phyloP scores from a whole-genome alignment of 2,113 vertebrate genomes.

The Triplophysa dalaica region DNA sequence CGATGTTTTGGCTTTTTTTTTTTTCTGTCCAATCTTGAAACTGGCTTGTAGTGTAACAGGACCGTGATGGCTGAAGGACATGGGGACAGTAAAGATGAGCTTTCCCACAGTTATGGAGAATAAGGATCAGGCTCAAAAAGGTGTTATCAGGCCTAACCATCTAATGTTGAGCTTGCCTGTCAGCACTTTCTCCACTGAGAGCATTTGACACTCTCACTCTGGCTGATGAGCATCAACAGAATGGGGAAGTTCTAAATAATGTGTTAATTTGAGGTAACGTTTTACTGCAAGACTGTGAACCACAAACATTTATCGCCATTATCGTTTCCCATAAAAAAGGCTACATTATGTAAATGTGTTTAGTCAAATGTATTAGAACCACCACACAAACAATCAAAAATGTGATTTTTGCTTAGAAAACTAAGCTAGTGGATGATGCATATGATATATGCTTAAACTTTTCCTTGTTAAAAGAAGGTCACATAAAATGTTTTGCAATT shows the following conservation, averaged over 20 bases:
- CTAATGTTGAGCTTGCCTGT: constrained; percentile 27
- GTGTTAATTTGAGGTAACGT: constrained; percentile 23
- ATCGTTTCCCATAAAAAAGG: constrained; percentile 37
- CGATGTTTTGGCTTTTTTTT: background rate
- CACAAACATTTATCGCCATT: constrained; percentile 45
- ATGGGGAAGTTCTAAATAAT: constrained; percentile 16
- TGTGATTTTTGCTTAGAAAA: background rate
- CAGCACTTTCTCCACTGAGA: constrained; percentile 34
- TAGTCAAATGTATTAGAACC: background rate
- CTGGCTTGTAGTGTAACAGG: constrained; percentile 16
- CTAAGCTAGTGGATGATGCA: no score
- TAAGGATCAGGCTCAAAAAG: constrained; percentile 3
- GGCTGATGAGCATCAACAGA: constrained; percentile 12
- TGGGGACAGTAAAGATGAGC: constrained; percentile 2
- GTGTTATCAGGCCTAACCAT: constrained; percentile 34
- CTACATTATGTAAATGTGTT: background rate
- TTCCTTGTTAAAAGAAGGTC: background rate
- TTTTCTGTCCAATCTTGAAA: constrained; percentile 16
- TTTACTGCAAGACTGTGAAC: constrained; percentile 1
- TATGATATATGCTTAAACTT: background rate
- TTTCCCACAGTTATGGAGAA: constrained; percentile 30
- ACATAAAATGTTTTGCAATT: no score
- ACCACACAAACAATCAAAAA: background rate
- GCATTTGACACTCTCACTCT: constrained; percentile 28
- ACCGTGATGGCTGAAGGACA: constrained; percentile 28